These are phyloP conservation scores for Geopemphigus sp. DNA, from an alignment of 1,140 invertebrate genomes.

Conservation along the genomic window DNA sequence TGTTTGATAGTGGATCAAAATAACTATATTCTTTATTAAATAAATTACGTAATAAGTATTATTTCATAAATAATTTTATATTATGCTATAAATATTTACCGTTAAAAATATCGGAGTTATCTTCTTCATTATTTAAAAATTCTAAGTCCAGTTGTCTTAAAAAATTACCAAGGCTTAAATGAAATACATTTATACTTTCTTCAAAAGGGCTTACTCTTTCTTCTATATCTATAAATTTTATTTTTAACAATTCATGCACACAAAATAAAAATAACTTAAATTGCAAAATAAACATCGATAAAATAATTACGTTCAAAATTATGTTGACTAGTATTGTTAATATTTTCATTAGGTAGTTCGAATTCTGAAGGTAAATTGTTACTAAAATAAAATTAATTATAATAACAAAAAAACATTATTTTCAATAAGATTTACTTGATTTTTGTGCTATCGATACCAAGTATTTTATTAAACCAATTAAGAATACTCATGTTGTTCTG, in stretches of 20 bases:
- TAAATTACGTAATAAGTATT: not conserved
- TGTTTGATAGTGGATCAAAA: not conserved
- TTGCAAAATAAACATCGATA: not conserved
- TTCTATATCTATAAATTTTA: not conserved
- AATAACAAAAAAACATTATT: not conserved
- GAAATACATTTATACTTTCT: not conserved
- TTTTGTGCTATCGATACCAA: not conserved
- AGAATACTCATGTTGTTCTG: slow-evolving; percentile 8
- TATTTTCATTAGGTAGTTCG: slow-evolving; percentile 1
- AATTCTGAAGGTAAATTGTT: slow-evolving; percentile 12
- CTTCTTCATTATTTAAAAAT: not conserved
- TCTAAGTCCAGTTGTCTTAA: not conserved
- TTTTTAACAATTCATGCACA: not conserved
- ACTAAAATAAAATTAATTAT: slow-evolving; percentile 12
- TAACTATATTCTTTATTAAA: not conserved
- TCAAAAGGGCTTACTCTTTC: not conserved
- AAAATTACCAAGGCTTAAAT: not conserved
- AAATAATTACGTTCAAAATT: not conserved
- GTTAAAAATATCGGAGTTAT: not conserved
- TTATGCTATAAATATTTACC: not conserved
- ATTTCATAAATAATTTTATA: not conserved
- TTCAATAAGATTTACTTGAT: not conserved
- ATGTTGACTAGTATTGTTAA: not conserved
- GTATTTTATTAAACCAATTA: slow-evolving; percentile 13
- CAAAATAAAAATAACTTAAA: not conserved